Percentiles rank a stretch among this genome's conserved stretches.
Conservation (phyloP, 2,113 vertebrate species). For the Psilopsiagon aymara region DNA sequence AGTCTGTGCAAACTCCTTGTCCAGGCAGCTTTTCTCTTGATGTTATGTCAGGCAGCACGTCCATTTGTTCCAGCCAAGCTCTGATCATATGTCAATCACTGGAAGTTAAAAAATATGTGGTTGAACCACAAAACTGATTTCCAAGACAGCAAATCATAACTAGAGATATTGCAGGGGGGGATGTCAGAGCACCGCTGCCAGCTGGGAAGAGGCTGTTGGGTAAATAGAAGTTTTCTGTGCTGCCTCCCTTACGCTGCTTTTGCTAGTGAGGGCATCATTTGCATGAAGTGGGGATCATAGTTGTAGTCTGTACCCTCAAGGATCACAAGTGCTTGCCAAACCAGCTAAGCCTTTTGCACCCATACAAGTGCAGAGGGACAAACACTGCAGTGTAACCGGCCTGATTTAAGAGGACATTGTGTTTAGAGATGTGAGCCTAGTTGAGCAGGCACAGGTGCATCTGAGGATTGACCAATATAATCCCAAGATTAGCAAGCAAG, state of each 20-base stretch:
- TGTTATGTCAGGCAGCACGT: conserved; percentile 59
- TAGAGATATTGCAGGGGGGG: conserved; percentile 60
- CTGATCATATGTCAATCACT: conserved; percentile 57
- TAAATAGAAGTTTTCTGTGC: conserved; percentile 51
- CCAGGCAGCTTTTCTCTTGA: conserved; percentile 25
- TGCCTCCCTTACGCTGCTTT: neutral
- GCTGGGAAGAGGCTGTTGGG: conserved; percentile 58
- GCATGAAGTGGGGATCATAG: neutral
- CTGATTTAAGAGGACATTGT: neutral
- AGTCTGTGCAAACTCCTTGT: conserved; percentile 20
- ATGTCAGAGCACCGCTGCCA: conserved; percentile 64
- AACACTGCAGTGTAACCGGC: neutral
- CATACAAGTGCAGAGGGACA: neutral
- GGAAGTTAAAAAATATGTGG: conserved; percentile 65
- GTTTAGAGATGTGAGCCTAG: neutral
- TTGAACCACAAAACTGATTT: conserved; percentile 67
- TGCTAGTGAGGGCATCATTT: neutral
- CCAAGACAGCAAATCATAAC: conserved; percentile 73
- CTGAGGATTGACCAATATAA: neutral
- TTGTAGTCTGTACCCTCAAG: neutral
- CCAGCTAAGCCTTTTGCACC: neutral
- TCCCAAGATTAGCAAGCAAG: neutral
- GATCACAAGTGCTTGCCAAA: neutral
- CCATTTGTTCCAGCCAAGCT: conserved; percentile 25
- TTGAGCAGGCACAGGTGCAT: neutral